phyloP scores from a whole-genome alignment of 2,888 invertebrate genomes.

The Gordius sp. region DNA sequence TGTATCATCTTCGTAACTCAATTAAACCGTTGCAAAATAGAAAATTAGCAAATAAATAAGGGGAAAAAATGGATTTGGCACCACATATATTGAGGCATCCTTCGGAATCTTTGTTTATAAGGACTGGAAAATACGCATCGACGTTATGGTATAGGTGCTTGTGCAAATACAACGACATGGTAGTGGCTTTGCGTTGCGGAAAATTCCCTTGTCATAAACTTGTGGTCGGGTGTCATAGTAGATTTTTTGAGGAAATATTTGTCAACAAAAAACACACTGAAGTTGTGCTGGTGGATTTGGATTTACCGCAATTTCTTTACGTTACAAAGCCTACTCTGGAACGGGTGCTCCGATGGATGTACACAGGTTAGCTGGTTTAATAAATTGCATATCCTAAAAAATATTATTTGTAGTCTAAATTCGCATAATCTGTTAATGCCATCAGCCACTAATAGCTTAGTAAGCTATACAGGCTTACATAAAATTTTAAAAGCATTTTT shows the following conservation, averaged over 20 bases:
- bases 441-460: too few species aligned
- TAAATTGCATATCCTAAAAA: too few species aligned
- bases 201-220: constrained; percentile 11
- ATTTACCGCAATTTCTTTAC: constrained; percentile 12
- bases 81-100: constrained; percentile 1
- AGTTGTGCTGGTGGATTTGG: constrained; percentile 1
- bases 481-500: too few species aligned
- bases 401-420: too few species aligned
- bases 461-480: too few species aligned
- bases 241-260: constrained; percentile 4
- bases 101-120: background rate
- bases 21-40: too few species aligned
- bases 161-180: constrained; percentile 7
- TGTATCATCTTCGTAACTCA: too few species aligned
- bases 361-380: background rate
- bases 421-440: too few species aligned
- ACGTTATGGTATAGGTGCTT: constrained; percentile 2
- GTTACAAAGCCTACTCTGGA: background rate
- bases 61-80: too few species aligned
- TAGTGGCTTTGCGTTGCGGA: background rate
- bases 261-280: constrained; percentile 9
- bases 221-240: background rate
- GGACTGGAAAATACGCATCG: background rate
- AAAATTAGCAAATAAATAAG: too few species aligned
- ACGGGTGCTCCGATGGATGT: background rate